Base-by-base conservation (phyloP, 2,888 invertebrate species). In the Cremastinae sp. region DNA sequence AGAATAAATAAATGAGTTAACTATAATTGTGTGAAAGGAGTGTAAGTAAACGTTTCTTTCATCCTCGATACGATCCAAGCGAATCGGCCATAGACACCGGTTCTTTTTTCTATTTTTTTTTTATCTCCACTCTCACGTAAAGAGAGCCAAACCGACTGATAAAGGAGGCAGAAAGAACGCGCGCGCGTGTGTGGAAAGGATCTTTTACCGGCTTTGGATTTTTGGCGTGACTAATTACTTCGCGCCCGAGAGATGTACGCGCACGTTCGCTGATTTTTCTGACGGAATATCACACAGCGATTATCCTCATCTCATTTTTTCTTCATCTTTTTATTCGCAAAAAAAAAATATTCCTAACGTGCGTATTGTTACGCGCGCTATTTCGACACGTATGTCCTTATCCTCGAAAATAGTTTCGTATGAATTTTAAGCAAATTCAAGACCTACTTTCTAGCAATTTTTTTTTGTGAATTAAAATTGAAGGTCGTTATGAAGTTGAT, bases 151-250 rank as follows among this genome's bases (percentile, higher is more conserved):
- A 45, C 22, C 35, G 43, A 41, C n/a, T n/a, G n/a, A n/a, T n/a
- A n/a, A n/a, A n/a, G n/a, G n/a, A n/a, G n/a, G 76, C 56, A 47
- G 51, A 28, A 37, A 71, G 18, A 59, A 56, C 49, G 22, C 22
- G 16, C n/a, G 55, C 59, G 53, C 16, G 37, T 55, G 65, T 64
- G 68, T 73, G 68, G 64, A 76, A n/a, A n/a, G n/a, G 72, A 73
- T 72, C 58, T 69, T 58, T 64, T 64, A 49, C 72, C 76, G 72
- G 72, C 68, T 68, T 41, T 14, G 51, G 69, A 22, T 49, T 72
- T 56, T 72, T 72, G 58, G 72, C 76, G 76, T 72, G 72, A 76
- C 76, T 76, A 73, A 76, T 76, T 76, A 64, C 47, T 43, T n/a
- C n/a, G n/a, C n/a, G n/a, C 43, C 58, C 64, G 68, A 68, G 72